These are phyloP conservation scores for Takifugu rubripes DNA, from an alignment of 2,797 vertebrate species.

Conservation along the genomic window DNA sequence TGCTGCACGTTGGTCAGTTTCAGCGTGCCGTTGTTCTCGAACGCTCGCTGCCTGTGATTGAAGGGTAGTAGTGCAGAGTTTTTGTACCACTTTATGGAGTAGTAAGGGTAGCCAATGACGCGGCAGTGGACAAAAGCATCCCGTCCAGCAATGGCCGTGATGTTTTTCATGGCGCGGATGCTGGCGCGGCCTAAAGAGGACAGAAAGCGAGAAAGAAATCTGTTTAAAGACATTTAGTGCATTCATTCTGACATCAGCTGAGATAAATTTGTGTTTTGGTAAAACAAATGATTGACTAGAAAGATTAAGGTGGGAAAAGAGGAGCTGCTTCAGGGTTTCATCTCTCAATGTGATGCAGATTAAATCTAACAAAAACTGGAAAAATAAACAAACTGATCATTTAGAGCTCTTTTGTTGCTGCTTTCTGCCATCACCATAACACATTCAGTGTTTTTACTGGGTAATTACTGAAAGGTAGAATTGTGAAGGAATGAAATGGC, in stretches of 20 bases:
- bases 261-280: background rate
- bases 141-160: conserved; percentile 94
- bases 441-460: conserved; percentile 44
- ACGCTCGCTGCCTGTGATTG: conserved; percentile 96
- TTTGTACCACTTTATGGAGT: conserved; percentile 99
- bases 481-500: conserved; percentile 43
- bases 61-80: conserved; percentile 95
- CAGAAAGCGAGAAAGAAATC: conserved; percentile 34
- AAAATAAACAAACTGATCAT: conserved; percentile 47
- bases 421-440: conserved; percentile 32
- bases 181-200: conserved; percentile 87
- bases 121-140: conserved; percentile 97
- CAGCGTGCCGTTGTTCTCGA: conserved; percentile 95
- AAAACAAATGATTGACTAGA: background rate
- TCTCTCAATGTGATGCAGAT: conserved; percentile 28
- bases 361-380: conserved; percentile 47
- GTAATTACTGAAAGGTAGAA: conserved; percentile 53
- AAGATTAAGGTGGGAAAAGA: too few species aligned
- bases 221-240: conserved; percentile 73
- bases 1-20: conserved; percentile 97
- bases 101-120: conserved; percentile 97
- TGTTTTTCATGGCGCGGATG: conserved; percentile 97
- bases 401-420: conserved; percentile 22
- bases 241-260: conserved; percentile 12
- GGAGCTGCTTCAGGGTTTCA: background rate